Evolutionary conservation across 92 coral and sea anemone genomes (phyloP).

Genomic region (Diadumene lineata): DNA sequence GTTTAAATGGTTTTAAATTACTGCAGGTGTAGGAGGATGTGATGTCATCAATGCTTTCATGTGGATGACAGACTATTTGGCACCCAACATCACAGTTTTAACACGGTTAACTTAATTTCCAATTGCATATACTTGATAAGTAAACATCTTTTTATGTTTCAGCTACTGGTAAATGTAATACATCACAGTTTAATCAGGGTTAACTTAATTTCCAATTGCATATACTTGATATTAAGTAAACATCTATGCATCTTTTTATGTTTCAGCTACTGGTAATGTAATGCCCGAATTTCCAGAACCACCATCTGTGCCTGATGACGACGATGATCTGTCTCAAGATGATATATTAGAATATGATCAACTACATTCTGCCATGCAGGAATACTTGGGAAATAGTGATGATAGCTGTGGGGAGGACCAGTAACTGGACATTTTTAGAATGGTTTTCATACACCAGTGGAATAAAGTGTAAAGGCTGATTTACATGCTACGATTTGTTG

Average conservation of each 20-base stretch:
- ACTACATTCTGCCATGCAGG: constrained; percentile 70
- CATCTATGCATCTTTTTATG: background rate
- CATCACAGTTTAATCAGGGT: no score
- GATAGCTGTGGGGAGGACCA: constrained; percentile 42
- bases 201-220: background rate
- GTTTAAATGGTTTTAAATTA: no score
- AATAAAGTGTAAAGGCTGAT: background rate
- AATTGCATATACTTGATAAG: background rate
- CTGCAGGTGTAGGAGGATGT: no score
- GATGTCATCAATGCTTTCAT: no score
- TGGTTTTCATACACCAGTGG: background rate
- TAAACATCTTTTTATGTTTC: background rate
- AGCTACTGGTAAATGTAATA: constrained; percentile 12
- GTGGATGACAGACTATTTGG: no score
- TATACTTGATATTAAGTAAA: background rate
- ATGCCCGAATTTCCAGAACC: constrained; percentile 28
- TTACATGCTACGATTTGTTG: background rate
- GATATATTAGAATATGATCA: constrained; percentile 73
- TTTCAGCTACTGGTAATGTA: constrained; percentile 12
- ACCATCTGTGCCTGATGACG: constrained; percentile 19
- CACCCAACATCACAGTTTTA: no score
- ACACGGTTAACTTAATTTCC: background rate
- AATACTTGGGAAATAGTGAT: constrained; percentile 60
- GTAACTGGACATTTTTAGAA: no score
- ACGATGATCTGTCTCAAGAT: constrained; percentile 59